A percentile compares a stretch with the other conserved stretches of the same genome.
Conservation (phyloP, 2,888 invertebrate species). For the Oasisia sp. region DNA sequence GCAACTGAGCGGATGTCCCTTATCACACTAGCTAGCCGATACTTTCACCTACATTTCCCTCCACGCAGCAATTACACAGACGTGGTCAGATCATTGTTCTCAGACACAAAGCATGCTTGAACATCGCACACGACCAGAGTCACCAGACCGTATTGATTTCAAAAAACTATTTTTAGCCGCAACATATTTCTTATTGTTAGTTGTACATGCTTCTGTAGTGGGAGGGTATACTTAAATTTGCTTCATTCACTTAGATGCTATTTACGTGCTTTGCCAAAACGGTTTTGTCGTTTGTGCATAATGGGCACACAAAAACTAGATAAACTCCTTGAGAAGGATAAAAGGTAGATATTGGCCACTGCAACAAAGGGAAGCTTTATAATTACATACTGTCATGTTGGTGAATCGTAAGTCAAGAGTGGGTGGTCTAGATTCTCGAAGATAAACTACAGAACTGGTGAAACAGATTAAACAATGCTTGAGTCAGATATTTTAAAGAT, state of each 20-base stretch:
- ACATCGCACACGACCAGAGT: background rate
- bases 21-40: background rate
- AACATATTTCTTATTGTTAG: constrained; percentile 7
- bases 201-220: background rate
- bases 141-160: background rate
- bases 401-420: background rate
- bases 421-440: background rate
- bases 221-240: background rate
- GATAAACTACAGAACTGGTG: background rate
- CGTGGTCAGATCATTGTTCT: background rate
- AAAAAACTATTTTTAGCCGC: background rate
- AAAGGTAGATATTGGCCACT: background rate
- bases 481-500: too few relatives aligned
- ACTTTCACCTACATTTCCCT: background rate
- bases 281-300: background rate
- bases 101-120: background rate
- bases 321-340: background rate
- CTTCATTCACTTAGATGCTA: background rate
- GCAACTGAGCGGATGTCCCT: background rate
- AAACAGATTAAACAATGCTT: too few relatives aligned
- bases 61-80: background rate
- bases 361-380: background rate
- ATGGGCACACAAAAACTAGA: background rate
- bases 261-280: background rate
- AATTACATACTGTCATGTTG: background rate